Evolutionary conservation across 1,140 invertebrate species (phyloP), one percentile per base, ranked within the genome.

Genomic region (Sogatella furcifera): DNA sequence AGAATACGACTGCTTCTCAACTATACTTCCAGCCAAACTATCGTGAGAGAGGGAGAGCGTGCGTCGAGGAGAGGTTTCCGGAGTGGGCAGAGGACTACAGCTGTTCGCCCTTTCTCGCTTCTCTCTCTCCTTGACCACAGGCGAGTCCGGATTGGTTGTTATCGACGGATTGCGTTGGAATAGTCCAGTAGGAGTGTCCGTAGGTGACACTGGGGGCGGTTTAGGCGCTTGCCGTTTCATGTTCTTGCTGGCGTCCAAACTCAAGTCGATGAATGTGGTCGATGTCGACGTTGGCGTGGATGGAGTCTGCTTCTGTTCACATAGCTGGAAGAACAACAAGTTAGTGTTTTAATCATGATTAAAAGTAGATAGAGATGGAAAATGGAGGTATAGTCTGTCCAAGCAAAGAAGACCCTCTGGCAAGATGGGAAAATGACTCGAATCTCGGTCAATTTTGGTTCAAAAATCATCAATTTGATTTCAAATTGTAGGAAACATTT

Each of bases 51-150:
- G 46, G 21, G 60, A 62, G 34, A 60, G 24, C 15, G 46, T 52
- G 1, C 58, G 19, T 9, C 58, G 24, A 6, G 46, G 22, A 1
- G 21, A n/a, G 2, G 46, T 49, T 17, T 60, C 58, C 0, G 58
- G 58, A 22, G 58, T 60, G 61, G 82, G 81, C 66, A 84, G 81
- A n/a, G 81, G 80, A 69, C 81, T 83, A 52, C 81, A 81, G 9
- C 80, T 82, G 1, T 79, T 79, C 1, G 84, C 84, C 52, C 84
- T 74, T 60, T 85, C 85, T 8, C 84, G 73, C 67, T 86, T 85
- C 66, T 88, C 85, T 15, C 44, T 31, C 24, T 55, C 41, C 11
- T 21, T 28, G 19, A 53, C 31, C 3, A 53, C 52, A 53, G 52
- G 52, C 4, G 52, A 53, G 22, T 53, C 52, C 4, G 31, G 14